phyloP scores from a whole-genome alignment of 2,113 vertebrate genomes.

The Pterocles burchelli region DNA sequence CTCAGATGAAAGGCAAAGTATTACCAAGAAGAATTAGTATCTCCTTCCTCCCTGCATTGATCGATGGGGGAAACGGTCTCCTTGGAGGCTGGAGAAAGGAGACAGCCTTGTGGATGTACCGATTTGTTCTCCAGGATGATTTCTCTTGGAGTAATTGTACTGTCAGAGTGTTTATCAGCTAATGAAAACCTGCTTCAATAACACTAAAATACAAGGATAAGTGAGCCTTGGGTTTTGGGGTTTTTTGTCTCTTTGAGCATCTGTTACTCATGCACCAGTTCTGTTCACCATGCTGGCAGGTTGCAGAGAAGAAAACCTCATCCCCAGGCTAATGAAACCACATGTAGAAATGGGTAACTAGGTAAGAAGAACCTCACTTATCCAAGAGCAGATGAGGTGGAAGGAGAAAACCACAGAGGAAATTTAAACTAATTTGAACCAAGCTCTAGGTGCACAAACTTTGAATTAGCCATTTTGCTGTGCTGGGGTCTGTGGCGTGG shows the following conservation, averaged over 20 bases:
- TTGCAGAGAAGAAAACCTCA: conserved; percentile 19
- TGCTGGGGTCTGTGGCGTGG: not conserved
- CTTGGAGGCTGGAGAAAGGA: conserved; percentile 25
- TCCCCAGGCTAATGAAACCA: not conserved
- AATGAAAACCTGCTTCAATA: conserved; percentile 62
- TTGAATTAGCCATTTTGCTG: not conserved
- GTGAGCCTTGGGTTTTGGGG: not conserved
- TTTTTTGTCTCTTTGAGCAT: not conserved
- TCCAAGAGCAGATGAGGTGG: not conserved
- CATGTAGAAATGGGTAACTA: conserved; percentile 3
- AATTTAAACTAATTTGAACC: not conserved
- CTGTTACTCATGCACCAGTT: not conserved
- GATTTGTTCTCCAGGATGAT: conserved; percentile 42
- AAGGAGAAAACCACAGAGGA: conserved; percentile 9
- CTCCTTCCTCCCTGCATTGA: not conserved
- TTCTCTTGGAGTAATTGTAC: conserved; percentile 25
- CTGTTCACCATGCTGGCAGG: not conserved
- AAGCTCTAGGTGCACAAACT: not conserved
- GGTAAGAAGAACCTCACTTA: not conserved
- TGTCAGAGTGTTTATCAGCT: conserved; percentile 35
- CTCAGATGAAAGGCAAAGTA: conserved; percentile 14
- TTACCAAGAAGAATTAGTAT: conserved; percentile 25
- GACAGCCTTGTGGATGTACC: conserved; percentile 19
- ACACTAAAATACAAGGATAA: not conserved
- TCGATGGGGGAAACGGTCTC: not conserved